phyloP scores from a whole-genome alignment of 1,140 invertebrate genomes.

The Euwallacea similis region DNA sequence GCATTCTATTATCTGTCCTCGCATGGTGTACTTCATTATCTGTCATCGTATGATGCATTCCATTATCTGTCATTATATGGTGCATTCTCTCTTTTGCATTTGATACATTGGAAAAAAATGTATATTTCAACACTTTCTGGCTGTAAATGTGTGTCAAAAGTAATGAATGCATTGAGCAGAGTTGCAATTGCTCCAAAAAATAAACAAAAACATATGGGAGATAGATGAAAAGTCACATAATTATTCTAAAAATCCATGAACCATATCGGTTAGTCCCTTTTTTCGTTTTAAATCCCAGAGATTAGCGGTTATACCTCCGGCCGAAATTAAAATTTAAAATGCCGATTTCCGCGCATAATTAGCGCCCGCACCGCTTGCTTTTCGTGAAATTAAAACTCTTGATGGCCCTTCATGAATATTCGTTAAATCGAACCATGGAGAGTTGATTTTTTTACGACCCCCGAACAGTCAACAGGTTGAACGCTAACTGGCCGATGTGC shows the following conservation, averaged over 20 bases:
- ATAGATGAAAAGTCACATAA: no score
- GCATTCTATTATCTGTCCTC: no score
- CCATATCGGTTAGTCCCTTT: constrained; percentile 8
- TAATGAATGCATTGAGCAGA: no score
- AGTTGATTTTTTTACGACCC: constrained; percentile 19
- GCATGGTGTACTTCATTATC: no score
- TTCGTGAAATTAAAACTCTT: constrained; percentile 34
- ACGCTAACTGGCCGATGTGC: constrained; percentile 9
- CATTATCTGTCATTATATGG: no score
- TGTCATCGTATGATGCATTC: no score
- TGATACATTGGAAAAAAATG: no score
- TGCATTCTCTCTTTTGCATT: no score
- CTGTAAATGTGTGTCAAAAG: no score
- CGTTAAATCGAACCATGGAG: constrained; percentile 33
- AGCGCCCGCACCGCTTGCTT: constrained; percentile 30
- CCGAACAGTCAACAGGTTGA: constrained; percentile 28
- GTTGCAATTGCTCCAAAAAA: no score
- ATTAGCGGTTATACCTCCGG: constrained; percentile 22
- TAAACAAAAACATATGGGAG: no score
- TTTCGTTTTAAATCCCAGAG: constrained; percentile 10
- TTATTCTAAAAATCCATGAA: background rate
- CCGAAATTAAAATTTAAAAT: constrained; percentile 36
- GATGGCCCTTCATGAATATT: constrained; percentile 34
- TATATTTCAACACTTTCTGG: no score
- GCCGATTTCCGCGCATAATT: constrained; percentile 35